Evolutionary conservation across 2,797 vertebrate genomes (phyloP).

Genomic region (Cryptoblepharus egeriae): DNA sequence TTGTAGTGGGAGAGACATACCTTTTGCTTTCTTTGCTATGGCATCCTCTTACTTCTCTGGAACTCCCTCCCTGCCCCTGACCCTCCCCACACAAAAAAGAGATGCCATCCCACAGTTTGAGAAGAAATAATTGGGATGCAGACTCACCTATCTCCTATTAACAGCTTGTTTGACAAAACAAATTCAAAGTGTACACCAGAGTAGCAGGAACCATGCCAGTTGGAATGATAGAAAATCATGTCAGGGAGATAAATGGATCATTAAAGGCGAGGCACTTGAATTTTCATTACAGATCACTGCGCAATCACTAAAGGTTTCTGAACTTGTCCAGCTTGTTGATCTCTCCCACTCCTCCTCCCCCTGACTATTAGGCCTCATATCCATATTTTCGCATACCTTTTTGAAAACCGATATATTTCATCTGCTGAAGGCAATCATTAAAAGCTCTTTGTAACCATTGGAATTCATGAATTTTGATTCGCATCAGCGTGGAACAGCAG

Average conservation of each 20-base stretch:
- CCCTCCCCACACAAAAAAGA: too few species aligned
- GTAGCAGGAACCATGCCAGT: slow-evolving; percentile 59
- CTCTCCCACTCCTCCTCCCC: slow-evolving; percentile 57
- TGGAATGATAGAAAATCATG: slow-evolving; percentile 68
- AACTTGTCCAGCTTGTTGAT: slow-evolving; percentile 68
- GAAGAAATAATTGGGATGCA: slow-evolving; percentile 49
- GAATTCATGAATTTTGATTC: slow-evolving; percentile 71
- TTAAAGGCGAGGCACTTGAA: slow-evolving; percentile 68
- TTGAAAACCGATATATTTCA: slow-evolving; percentile 65
- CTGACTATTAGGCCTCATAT: slow-evolving; percentile 61
- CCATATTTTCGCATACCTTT: slow-evolving; percentile 61
- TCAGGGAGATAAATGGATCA: slow-evolving; percentile 63
- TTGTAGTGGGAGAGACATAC: neutral
- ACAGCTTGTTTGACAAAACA: slow-evolving; percentile 68
- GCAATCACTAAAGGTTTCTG: slow-evolving; percentile 68
- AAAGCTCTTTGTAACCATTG: slow-evolving; percentile 60
- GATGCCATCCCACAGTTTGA: neutral
- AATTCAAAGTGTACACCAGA: slow-evolving; percentile 63
- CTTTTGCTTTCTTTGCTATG: neutral
- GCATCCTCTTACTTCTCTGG: neutral
- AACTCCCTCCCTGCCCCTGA: too few species aligned
- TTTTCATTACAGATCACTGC: slow-evolving; percentile 67
- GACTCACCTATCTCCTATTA: slow-evolving; percentile 56
- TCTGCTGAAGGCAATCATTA: slow-evolving; percentile 60
- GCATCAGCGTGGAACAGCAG: slow-evolving; percentile 38